These are phyloP conservation scores for Meteorus cinctellus DNA, from an alignment of 2,888 invertebrate species.

Conservation along the genomic window DNA sequence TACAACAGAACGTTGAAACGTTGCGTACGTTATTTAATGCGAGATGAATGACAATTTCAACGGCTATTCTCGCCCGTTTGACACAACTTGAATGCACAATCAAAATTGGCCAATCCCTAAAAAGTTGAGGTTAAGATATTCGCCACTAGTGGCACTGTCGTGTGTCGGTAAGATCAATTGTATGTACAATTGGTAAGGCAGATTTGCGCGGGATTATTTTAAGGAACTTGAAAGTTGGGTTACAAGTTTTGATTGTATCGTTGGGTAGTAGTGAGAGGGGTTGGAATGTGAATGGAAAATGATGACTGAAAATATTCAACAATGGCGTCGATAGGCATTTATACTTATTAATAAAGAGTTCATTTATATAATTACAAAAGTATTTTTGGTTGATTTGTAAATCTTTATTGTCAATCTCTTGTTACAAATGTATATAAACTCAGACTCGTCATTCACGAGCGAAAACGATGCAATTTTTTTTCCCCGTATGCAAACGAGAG, in stretches of 20 bases:
- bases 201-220: slow-evolving; percentile 22
- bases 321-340: background rate
- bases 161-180: background rate
- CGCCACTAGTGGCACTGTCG: slow-evolving; percentile 39
- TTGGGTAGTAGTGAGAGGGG: background rate
- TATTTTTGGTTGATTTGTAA: slow-evolving; percentile 47
- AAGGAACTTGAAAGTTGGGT: background rate
- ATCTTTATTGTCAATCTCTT: slow-evolving; percentile 65
- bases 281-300: slow-evolving; percentile 18
- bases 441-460: slow-evolving; percentile 52
- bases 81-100: slow-evolving; percentile 55
- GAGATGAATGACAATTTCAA: slow-evolving; percentile 43
- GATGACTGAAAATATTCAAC: slow-evolving; percentile 38
- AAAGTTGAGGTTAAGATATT: background rate
- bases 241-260: background rate
- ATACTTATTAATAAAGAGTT: background rate
- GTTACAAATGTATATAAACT: slow-evolving; percentile 63
- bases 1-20: background rate
- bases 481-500: background rate
- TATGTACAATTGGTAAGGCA: slow-evolving; percentile 34
- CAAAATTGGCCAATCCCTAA: slow-evolving; percentile 51
- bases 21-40: background rate
- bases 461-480: slow-evolving; percentile 1
- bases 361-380: background rate
- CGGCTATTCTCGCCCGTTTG: slow-evolving; percentile 53